Evolutionary conservation across 2,797 vertebrate genomes (phyloP), one percentile per base, ranked within the genome.

Genomic region (Crocodylus rhombifer): DNA sequence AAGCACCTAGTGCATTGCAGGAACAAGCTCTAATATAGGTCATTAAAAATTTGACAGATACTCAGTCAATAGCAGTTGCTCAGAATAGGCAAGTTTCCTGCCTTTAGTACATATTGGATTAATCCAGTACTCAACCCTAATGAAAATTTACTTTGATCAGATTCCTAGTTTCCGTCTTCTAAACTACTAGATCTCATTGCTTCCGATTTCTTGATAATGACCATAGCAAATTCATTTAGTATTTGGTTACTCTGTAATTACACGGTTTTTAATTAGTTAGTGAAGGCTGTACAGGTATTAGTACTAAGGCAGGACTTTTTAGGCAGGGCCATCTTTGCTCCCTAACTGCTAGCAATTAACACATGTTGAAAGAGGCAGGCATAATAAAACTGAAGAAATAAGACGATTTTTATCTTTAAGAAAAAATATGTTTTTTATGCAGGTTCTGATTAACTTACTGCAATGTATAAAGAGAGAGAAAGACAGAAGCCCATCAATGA

Each of bases 401-500:
- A 84, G 62, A 55, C 63, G 42, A 65, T 86, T 62, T 61, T 18
- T 21, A 63, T 84, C 57, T 85, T 63, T 71, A 33, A 77, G 56
- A 11, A 74, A 83, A 33, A 17, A 30, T 25, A 14, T 16, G 6
- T 81, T 88, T 88, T 86, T 10, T 74, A 6, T 51, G 5, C 94
- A 95, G 96, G 81, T 85, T 93, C 78, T 61, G 64, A 65, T 86
- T 86, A 86, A 73, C 74, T 89, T 51, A 86, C 77, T 95, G 93
- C 82, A 95, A 95, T 97, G 84, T 89, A 79, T 1, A 86, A 95
- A 88, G 93, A 93, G 56, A 90, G 73, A 74, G 94, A 93, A 84
- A 94, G 95, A 71, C 89, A 96, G 91, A 95, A 97, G 36, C 84
- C 97, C 2, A 4, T 94, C 93, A 93, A 61, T 55, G 92, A 84